Conservation (phyloP, 1,140 invertebrate genomes). For the Pachyrhynchus sulphureomaculatus region DNA sequence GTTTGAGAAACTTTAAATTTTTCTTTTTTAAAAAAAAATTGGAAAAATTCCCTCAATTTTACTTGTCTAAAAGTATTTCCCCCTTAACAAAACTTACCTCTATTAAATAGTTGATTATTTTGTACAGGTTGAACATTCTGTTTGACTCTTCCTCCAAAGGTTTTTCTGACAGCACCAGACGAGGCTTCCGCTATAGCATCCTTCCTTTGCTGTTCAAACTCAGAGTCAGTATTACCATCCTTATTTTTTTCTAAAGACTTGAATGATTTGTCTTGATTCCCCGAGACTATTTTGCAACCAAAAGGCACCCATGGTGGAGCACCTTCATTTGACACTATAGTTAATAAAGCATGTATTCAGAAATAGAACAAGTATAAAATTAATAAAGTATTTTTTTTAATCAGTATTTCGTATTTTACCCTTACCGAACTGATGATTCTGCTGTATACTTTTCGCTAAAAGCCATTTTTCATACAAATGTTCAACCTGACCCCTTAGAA, state of each 20-base stretch:
- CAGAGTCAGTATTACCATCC: slow-evolving; percentile 61
- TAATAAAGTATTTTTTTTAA: background rate
- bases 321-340: slow-evolving; percentile 39
- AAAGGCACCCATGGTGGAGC: slow-evolving; percentile 78
- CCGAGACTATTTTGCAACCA: slow-evolving; percentile 71
- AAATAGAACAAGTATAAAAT: too few species aligned
- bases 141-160: slow-evolving; percentile 73
- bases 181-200: slow-evolving; percentile 85
- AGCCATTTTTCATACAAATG: slow-evolving; percentile 88
- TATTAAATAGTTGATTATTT: slow-evolving; percentile 61
- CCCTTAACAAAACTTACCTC: slow-evolving; percentile 38
- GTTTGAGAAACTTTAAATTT: too few species aligned
- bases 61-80: too few species aligned
- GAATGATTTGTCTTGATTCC: slow-evolving; percentile 65
- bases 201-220: slow-evolving; percentile 82
- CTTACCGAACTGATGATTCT: slow-evolving; percentile 59
- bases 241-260: slow-evolving; percentile 67
- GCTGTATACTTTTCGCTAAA: slow-evolving; percentile 75
- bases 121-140: slow-evolving; percentile 66
- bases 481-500: slow-evolving; percentile 81
- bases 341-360: slow-evolving; percentile 12
- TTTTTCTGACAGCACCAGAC: slow-evolving; percentile 74
- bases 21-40: too few species aligned
- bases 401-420: too few species aligned
- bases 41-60: too few species aligned